Evolutionary conservation across 2,113 vertebrate genomes (phyloP).

Genomic region (Antidorcas marsupialis): DNA sequence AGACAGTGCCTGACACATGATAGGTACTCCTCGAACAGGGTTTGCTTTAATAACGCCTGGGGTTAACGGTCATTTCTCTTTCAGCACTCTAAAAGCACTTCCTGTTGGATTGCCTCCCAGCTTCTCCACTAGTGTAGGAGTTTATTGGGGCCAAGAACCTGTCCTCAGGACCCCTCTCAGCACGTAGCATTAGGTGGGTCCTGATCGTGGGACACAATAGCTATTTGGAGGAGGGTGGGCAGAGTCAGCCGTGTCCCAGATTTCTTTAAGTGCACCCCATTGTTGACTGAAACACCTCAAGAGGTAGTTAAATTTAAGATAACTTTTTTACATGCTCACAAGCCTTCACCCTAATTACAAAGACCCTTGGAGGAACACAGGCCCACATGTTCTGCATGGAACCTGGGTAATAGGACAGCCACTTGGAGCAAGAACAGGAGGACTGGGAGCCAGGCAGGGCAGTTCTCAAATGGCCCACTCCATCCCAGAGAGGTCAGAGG

Average conservation of each 20-base stretch:
- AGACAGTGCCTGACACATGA: neutral
- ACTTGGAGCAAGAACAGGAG: neutral
- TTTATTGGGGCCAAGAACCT: neutral
- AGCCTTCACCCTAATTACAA: slow-evolving; percentile 29
- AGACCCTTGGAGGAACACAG: neutral
- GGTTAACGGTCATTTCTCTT: neutral
- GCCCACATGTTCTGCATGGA: neutral
- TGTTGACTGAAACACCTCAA: neutral
- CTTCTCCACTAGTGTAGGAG: neutral
- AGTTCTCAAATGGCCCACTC: neutral
- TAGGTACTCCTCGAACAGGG: neutral
- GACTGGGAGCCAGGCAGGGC: neutral
- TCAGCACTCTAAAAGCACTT: neutral
- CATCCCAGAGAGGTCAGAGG: neutral
- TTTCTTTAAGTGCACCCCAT: neutral
- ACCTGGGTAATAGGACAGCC: neutral
- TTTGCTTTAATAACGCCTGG: neutral
- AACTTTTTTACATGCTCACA: neutral
- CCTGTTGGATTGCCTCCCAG: neutral
- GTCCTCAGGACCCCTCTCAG: neutral
- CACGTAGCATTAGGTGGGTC: accelerated
- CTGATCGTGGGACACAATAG: neutral
- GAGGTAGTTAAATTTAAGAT: neutral
- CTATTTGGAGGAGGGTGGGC: neutral
- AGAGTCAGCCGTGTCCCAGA: neutral